A percentile compares a stretch with the other conserved stretches of the same genome.
These are phyloP conservation scores for Nasua narica DNA, from an alignment of 2,797 vertebrate species.

Conservation along the genomic window DNA sequence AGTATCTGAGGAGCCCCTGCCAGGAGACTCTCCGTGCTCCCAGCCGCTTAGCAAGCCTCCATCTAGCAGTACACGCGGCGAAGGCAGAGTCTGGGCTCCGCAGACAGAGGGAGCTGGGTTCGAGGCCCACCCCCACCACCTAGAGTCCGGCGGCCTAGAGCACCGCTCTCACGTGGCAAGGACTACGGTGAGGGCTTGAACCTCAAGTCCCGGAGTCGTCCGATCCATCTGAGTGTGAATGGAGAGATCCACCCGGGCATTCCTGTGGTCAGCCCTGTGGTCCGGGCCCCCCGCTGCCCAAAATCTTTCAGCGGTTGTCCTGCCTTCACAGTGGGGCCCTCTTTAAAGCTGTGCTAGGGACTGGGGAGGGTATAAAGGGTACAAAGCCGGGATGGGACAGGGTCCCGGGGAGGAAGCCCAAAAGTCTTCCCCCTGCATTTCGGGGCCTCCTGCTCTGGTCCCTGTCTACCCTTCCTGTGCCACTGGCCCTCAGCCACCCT, in stretches of 20 bases:
- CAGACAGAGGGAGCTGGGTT: background rate
- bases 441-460: background rate
- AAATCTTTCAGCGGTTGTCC: background rate
- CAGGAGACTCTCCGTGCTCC: background rate
- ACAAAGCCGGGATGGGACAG: background rate
- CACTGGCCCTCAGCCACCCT: accelerated
- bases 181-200: background rate
- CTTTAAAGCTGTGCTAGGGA: background rate
- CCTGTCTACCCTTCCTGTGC: background rate
- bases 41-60: background rate
- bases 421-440: background rate
- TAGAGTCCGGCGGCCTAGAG: background rate
- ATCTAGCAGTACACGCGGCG: background rate
- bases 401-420: background rate
- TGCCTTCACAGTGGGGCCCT: background rate
- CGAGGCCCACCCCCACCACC: background rate
- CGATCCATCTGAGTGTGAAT: background rate
- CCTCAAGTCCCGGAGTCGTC: background rate
- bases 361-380: background rate
- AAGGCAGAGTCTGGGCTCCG: background rate
- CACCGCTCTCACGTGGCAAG: background rate
- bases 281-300: background rate
- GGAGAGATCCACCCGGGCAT: background rate
- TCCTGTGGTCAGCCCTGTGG: background rate
- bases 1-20: background rate